Percentiles rank a stretch among this genome's conserved stretches.
Evolutionary conservation across 1,140 invertebrate species (phyloP).

Genomic region (Tenebrio molitor): DNA sequence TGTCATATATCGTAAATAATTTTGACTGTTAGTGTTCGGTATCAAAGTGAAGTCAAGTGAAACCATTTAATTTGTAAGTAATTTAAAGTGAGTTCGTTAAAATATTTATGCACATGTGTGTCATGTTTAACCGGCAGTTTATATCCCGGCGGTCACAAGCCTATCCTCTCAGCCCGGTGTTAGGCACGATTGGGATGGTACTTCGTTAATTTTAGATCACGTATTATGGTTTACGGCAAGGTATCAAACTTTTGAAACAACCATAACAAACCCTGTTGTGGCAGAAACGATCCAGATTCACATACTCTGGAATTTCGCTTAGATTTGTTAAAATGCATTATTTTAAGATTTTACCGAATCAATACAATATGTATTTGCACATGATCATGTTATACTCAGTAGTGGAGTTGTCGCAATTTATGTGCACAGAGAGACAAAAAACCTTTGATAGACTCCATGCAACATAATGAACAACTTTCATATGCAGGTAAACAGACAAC

Average conservation of each 20-base stretch:
- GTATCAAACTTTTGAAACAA: slow-evolving; percentile 18
- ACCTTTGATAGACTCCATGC: too few species aligned
- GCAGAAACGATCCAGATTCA: slow-evolving; percentile 2
- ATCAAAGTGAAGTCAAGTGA: slow-evolving; percentile 44
- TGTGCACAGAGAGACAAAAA: too few species aligned
- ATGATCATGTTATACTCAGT: too few species aligned
- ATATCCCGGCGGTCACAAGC: slow-evolving; percentile 37
- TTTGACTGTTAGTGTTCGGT: slow-evolving; percentile 43
- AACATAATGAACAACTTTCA: too few species aligned
- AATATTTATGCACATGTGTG: slow-evolving; percentile 49
- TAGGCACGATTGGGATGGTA: slow-evolving; percentile 42
- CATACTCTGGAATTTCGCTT: too few species aligned
- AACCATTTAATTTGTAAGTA: slow-evolving; percentile 49
- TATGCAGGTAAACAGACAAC: too few species aligned
- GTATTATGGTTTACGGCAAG: slow-evolving; percentile 26
- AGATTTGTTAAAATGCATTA: too few species aligned
- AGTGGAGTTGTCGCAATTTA: too few species aligned
- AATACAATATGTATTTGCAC: too few species aligned
- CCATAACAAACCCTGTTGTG: slow-evolving; percentile 1
- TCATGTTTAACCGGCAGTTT: slow-evolving; percentile 48
- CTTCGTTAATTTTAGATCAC: slow-evolving; percentile 44
- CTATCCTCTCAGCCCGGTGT: slow-evolving; percentile 34
- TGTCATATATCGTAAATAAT: slow-evolving; percentile 44
- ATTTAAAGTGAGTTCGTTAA: slow-evolving; percentile 48
- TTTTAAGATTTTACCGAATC: too few species aligned